Conservation (phyloP, 2,113 vertebrate species). For the Hirundichthys speculiger region DNA sequence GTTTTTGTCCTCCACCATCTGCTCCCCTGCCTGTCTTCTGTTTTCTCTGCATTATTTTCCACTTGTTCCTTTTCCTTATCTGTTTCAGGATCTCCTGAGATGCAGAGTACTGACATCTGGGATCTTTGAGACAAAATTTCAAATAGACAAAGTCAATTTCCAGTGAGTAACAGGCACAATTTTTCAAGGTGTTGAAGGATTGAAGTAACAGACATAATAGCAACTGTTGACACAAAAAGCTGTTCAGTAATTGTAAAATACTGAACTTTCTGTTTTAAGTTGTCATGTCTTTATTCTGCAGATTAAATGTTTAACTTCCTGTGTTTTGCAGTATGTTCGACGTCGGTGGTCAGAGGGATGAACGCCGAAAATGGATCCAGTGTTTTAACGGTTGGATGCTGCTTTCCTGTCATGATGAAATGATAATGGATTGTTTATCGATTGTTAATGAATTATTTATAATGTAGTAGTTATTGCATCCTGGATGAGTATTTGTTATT, state of each 20-base stretch:
- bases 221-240: not conserved
- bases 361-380: constrained; percentile 98
- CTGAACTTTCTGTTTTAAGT: not conserved
- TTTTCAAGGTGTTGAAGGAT: not conserved
- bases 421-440: not conserved
- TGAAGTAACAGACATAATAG: not conserved
- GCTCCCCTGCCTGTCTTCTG: not conserved
- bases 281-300: not conserved
- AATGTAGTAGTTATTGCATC: no score
- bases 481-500: no score
- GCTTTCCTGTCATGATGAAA: not conserved
- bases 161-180: constrained; percentile 71
- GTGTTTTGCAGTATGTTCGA: constrained; percentile 91
- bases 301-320: constrained; percentile 1
- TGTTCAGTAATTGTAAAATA: no score
- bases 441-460: no score
- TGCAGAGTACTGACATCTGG: constrained; percentile 98
- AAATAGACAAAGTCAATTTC: constrained; percentile 91
- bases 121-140: constrained; percentile 99
- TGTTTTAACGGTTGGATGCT: constrained; percentile 94
- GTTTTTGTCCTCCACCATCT: no score
- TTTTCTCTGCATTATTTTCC: not conserved
- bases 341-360: constrained; percentile 96
- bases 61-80: not conserved
- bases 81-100: constrained; percentile 91